Evolutionary conservation across 2,113 vertebrate genomes (phyloP).

Genomic region (Nerophis lumbriciformis): DNA sequence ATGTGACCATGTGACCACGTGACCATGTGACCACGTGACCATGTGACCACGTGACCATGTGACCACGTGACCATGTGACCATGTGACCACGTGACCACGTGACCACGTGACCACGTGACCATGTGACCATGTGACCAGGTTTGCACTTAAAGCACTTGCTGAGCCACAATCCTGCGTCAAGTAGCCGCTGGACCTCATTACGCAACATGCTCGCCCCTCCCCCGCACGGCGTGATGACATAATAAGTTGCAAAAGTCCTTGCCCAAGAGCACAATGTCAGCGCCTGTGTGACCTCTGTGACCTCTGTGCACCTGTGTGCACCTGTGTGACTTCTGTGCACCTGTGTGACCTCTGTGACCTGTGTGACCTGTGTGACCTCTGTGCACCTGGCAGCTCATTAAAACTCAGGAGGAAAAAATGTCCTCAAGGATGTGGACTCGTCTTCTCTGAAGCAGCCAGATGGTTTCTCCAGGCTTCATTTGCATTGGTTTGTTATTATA

Average conservation of each 20-base stretch:
- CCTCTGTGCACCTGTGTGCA: constrained; percentile 34
- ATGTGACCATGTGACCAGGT: not conserved
- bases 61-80: no score
- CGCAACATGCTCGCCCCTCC: constrained; percentile 17
- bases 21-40: not conserved
- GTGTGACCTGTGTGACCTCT: constrained; percentile 36
- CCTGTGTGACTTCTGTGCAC: not conserved
- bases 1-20: no score
- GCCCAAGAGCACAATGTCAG: not conserved
- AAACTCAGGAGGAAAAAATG: constrained; percentile 18
- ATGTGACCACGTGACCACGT: no score
- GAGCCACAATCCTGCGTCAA: constrained; percentile 1
- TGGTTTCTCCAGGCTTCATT: constrained; percentile 62
- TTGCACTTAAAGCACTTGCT: constrained; percentile 3
- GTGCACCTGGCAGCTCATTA: constrained; percentile 51
- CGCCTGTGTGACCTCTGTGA: constrained; percentile 13
- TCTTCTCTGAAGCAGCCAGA: constrained; percentile 57
- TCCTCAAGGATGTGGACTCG: constrained; percentile 53
- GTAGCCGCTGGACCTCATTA: constrained; percentile 7
- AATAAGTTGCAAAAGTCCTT: constrained; percentile 21
- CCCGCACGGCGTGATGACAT: constrained; percentile 5
- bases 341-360: not conserved
- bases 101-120: no score
- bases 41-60: not conserved
- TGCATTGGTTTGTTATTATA: constrained; percentile 36